Conservation (phyloP, 2,797 vertebrate genomes). For the Pteronotus mesoamericanus region DNA sequence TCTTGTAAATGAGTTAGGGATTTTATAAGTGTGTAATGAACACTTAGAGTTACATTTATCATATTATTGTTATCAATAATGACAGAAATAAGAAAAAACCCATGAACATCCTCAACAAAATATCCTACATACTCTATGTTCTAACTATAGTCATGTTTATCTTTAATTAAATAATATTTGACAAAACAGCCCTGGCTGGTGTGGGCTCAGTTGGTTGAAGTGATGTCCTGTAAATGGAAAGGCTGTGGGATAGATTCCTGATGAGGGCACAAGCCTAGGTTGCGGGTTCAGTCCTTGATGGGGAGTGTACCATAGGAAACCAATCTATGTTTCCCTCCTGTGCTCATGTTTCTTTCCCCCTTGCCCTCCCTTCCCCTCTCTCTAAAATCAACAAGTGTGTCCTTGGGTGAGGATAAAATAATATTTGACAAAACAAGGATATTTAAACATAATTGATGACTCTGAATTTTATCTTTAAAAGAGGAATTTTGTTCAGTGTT, state of each 20-base stretch:
- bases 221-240: too few species aligned
- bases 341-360: too few species aligned
- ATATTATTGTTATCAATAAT: neutral
- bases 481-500: neutral
- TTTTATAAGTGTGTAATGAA: neutral
- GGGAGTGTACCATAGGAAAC: too few species aligned
- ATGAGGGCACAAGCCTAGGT: too few species aligned
- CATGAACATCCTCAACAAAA: neutral
- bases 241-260: too few species aligned
- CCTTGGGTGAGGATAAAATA: neutral
- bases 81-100: neutral
- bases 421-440: neutral
- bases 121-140: neutral
- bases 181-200: neutral
- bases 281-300: too few species aligned
- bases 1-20: neutral
- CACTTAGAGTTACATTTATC: neutral
- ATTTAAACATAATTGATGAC: neutral
- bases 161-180: conserved; percentile 1
- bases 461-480: neutral
- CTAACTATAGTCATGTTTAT: neutral
- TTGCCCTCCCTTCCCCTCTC: too few species aligned
- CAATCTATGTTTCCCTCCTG: too few species aligned
- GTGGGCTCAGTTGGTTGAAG: too few species aligned
- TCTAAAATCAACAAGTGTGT: too few species aligned